These are phyloP conservation scores for Cephalopholis sonnerati DNA, from an alignment of 2,113 vertebrate genomes.

Conservation along the genomic window DNA sequence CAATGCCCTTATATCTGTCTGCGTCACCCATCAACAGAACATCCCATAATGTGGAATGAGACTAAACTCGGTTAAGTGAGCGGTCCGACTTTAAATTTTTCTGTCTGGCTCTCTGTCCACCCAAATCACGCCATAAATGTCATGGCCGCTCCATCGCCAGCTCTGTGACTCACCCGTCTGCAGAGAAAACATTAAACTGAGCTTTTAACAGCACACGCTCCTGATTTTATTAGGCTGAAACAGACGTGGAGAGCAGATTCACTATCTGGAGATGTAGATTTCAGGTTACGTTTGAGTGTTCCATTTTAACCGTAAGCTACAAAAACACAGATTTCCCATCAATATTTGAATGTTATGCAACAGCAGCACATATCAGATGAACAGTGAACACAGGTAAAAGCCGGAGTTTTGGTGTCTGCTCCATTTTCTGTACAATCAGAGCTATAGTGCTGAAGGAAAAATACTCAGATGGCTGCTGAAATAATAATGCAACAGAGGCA, in stretches of 20 bases:
- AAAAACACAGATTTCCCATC: neutral
- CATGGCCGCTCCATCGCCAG: slow-evolving; percentile 19
- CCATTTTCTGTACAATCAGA: too few relatives aligned
- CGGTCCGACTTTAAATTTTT: slow-evolving; percentile 15
- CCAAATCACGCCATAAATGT: slow-evolving; percentile 50
- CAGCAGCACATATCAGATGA: neutral
- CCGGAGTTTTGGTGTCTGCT: neutral
- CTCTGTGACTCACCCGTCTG: slow-evolving; percentile 41
- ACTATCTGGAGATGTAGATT: neutral
- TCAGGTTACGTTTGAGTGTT: slow-evolving; percentile 11
- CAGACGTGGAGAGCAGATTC: slow-evolving; percentile 12
- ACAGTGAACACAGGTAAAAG: neutral
- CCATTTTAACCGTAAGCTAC: neutral
- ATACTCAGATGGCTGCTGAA: too few relatives aligned
- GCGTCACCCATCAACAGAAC: slow-evolving; percentile 8
- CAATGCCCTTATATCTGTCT: neutral
- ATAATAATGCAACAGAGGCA: too few relatives aligned
- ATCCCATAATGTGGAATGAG: slow-evolving; percentile 11
- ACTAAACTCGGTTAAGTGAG: slow-evolving; percentile 19
- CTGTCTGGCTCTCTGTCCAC: slow-evolving; percentile 17
- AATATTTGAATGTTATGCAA: neutral
- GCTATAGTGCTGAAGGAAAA: too few relatives aligned
- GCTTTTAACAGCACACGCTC: slow-evolving; percentile 18
- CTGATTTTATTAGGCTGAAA: slow-evolving; percentile 38
- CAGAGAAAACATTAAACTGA: neutral